Conservation (phyloP, 92 coral and sea anemone species). For the Porites rus region DNA sequence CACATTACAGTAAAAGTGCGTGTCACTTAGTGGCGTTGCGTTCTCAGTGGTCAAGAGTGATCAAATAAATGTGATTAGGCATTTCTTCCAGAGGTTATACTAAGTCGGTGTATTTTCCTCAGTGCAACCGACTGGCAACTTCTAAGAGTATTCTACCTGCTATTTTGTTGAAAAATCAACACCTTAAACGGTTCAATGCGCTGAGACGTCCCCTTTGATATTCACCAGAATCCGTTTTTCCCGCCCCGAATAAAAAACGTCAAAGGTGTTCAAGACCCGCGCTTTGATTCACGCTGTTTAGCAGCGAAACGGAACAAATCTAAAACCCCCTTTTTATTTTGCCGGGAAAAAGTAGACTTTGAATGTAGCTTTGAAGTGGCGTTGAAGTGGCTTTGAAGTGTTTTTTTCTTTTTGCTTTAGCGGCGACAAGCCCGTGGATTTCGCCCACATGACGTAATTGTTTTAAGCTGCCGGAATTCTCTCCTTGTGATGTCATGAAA, state of each 20-base stretch:
- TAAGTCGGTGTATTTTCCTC: background rate
- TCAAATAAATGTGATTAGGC: background rate
- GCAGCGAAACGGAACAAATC: background rate
- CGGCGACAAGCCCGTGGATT: slow-evolving; percentile 32
- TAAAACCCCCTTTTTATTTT: background rate
- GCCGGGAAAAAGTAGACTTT: background rate
- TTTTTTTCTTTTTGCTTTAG: background rate
- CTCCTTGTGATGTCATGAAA: slow-evolving; percentile 73
- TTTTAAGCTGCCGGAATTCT: slow-evolving; percentile 71
- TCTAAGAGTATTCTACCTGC: slow-evolving; percentile 17
- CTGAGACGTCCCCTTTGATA: background rate
- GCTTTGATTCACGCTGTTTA: background rate
- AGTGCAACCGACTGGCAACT: background rate
- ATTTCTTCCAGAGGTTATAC: background rate
- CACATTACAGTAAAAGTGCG: background rate
- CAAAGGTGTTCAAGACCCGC: background rate
- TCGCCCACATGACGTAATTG: slow-evolving; percentile 78
- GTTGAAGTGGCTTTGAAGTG: background rate
- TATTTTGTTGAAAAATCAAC: background rate
- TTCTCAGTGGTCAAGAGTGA: background rate
- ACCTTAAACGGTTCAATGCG: slow-evolving; percentile 18
- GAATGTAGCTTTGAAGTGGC: slow-evolving; percentile 31
- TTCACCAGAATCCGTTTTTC: background rate
- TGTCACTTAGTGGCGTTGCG: no score
- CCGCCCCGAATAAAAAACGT: background rate